These are phyloP conservation scores for Agrotis ipsilon DNA, from an alignment of 2,888 invertebrate genomes.

Conservation along the genomic window DNA sequence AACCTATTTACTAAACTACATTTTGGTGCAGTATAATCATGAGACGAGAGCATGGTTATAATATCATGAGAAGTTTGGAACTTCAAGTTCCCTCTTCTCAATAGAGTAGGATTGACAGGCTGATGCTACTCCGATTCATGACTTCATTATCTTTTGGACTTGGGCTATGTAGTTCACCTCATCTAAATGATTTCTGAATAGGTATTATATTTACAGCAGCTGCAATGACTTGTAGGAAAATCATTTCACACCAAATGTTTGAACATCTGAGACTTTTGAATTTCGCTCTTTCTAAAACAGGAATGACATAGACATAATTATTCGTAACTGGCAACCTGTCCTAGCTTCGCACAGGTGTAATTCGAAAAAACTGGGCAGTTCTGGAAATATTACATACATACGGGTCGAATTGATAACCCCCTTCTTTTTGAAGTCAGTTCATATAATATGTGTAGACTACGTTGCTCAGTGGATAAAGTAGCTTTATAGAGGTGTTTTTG, in stretches of 20 bases:
- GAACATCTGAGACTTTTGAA: not conserved
- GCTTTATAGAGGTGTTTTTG: too few relatives aligned
- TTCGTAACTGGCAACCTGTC: too few relatives aligned
- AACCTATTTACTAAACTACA: constrained; percentile 21
- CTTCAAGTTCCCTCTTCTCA: not conserved
- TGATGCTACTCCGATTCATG: not conserved
- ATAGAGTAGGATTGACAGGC: constrained; percentile 3
- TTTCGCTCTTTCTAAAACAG: not conserved
- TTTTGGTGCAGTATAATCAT: constrained; percentile 21
- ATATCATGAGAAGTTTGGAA: not conserved
- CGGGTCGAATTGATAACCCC: too few relatives aligned
- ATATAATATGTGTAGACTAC: too few relatives aligned
- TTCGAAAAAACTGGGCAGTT: too few relatives aligned
- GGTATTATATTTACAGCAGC: not conserved
- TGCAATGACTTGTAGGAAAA: not conserved
- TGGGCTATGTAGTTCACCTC: not conserved
- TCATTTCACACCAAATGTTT: not conserved
- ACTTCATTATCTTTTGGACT: not conserved
- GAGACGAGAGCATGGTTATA: not conserved
- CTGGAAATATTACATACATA: too few relatives aligned
- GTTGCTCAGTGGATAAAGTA: too few relatives aligned
- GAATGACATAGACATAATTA: not conserved
- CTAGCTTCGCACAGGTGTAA: too few relatives aligned
- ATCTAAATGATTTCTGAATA: not conserved
- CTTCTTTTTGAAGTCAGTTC: too few relatives aligned